Conservation (phyloP, 2,797 vertebrate species). For the Vultur gryphus region DNA sequence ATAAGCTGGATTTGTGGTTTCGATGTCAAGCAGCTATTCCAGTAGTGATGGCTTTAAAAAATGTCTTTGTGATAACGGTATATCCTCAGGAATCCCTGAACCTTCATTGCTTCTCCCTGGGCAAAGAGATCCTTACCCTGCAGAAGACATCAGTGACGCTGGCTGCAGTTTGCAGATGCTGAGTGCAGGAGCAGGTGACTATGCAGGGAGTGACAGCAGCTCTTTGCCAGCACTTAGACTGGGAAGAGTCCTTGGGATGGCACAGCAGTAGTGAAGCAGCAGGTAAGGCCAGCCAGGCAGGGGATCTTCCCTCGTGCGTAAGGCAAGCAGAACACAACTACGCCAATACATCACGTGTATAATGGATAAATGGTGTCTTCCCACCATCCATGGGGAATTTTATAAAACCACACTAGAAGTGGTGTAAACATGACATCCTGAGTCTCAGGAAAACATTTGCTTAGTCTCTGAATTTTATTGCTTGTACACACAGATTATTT, state of each 20-base stretch:
- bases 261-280: not conserved
- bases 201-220: not conserved
- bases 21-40: not conserved
- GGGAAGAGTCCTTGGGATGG: not conserved
- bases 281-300: not conserved
- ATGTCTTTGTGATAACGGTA: not conserved
- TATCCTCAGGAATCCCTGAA: not conserved
- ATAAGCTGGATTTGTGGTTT: not conserved
- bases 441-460: not conserved
- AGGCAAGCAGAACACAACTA: not conserved
- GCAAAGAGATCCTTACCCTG: not conserved
- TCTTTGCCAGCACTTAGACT: not conserved
- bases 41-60: not conserved
- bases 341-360: fast-evolving
- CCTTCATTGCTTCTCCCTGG: not conserved
- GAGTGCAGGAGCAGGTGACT: not conserved
- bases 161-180: not conserved
- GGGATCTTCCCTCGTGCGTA: not conserved
- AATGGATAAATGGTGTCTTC: not conserved
- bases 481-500: not conserved
- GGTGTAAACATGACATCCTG: not conserved
- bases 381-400: not conserved
- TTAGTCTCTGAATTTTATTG: not conserved
- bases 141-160: not conserved
- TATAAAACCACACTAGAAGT: not conserved